Evolutionary conservation across 2,888 invertebrate genomes (phyloP).

Genomic region (Chymomyza fuscimana): DNA sequence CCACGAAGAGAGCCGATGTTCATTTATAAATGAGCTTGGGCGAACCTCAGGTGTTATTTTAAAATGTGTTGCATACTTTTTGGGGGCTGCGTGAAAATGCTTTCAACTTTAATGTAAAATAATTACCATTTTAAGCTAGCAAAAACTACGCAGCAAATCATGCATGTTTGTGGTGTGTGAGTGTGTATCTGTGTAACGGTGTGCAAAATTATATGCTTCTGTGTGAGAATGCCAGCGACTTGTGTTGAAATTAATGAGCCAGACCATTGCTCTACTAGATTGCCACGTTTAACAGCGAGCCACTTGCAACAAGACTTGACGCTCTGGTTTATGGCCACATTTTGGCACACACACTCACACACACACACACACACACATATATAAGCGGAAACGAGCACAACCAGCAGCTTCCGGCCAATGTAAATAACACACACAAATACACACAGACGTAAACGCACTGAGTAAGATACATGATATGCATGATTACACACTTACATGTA

Average conservation of each 20-base stretch:
- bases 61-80: slow-evolving; percentile 34
- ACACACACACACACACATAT: slow-evolving; percentile 32
- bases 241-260: slow-evolving; percentile 57
- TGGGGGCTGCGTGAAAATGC: slow-evolving; percentile 40
- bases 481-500: slow-evolving; percentile 33
- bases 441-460: slow-evolving; percentile 27
- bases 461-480: slow-evolving; percentile 39
- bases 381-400: slow-evolving; percentile 48
- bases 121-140: slow-evolving; percentile 46
- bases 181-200: slow-evolving; percentile 15
- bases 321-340: slow-evolving; percentile 2
- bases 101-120: slow-evolving; percentile 54
- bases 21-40: background rate
- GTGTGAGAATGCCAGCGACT: slow-evolving; percentile 30
- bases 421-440: slow-evolving; percentile 38
- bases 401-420: slow-evolving; percentile 51
- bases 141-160: slow-evolving; percentile 16
- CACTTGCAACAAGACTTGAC: slow-evolving; percentile 1
- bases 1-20: background rate
- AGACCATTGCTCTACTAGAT: slow-evolving; percentile 47
- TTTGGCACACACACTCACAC: slow-evolving; percentile 28
- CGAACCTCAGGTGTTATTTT: background rate
- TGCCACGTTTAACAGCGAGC: slow-evolving; percentile 19
- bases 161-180: background rate
- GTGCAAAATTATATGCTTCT: slow-evolving; percentile 30